Conservation (phyloP, 1,140 invertebrate genomes). For the Drosophila mauritiana region DNA sequence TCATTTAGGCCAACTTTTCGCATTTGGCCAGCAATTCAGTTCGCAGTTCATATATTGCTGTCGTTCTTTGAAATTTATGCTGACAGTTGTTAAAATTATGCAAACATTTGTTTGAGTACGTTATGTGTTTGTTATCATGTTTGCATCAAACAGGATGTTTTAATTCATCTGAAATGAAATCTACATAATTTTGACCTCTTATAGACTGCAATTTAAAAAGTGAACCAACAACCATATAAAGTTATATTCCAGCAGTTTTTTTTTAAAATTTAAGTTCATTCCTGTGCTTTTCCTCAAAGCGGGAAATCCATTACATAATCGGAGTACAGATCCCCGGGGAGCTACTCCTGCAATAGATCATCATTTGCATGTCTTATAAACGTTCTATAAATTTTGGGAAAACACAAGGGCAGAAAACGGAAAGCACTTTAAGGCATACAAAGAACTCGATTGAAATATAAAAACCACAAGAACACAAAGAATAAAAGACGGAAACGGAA, state of each 20-base stretch:
- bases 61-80: slow-evolving; percentile 56
- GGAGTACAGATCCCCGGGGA: slow-evolving; percentile 29
- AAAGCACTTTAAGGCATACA: slow-evolving; percentile 58
- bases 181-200: too few species aligned
- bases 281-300: not conserved
- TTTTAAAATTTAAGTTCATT: not conserved
- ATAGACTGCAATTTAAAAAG: not conserved
- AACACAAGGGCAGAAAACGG: slow-evolving; percentile 15
- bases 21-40: slow-evolving; percentile 58
- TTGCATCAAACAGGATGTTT: not conserved
- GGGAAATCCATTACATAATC: slow-evolving; percentile 46
- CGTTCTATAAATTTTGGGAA: slow-evolving; percentile 33
- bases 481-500: slow-evolving; percentile 32
- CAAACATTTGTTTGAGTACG: slow-evolving; percentile 25
- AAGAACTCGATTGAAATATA: slow-evolving; percentile 71
- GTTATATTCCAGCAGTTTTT: too few species aligned
- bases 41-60: slow-evolving; percentile 55
- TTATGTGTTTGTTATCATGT: not conserved
- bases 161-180: too few species aligned
- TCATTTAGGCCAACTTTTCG: slow-evolving; percentile 52
- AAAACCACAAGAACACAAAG: slow-evolving; percentile 71
- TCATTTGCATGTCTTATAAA: slow-evolving; percentile 67
- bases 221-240: not conserved
- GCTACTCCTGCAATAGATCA: slow-evolving; percentile 63
- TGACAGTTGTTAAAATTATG: slow-evolving; percentile 67